phyloP scores from a whole-genome alignment of 1,140 invertebrate genomes.

The Propsilocerus akamusi region DNA sequence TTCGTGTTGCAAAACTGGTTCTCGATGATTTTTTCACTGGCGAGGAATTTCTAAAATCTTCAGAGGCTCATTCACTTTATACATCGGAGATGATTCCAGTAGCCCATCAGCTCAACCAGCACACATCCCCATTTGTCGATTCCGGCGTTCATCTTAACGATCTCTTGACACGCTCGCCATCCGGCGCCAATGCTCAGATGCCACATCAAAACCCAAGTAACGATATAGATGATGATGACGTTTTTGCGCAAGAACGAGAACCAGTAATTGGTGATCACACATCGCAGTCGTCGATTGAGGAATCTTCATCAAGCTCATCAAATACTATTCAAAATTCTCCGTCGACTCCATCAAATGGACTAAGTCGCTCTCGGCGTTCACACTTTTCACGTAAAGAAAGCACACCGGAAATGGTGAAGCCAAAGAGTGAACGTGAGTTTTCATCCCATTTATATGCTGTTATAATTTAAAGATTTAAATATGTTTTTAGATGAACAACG shows the following conservation, averaged over 20 bases:
- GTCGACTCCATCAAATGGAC: slow-evolving; percentile 14
- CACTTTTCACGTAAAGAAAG: slow-evolving; percentile 24
- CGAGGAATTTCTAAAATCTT: slow-evolving; percentile 21
- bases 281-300: neutral
- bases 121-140: slow-evolving; percentile 16
- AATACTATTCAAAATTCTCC: neutral
- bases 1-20: slow-evolving; percentile 66
- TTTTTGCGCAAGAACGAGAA: slow-evolving; percentile 11
- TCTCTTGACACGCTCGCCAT: slow-evolving; percentile 9
- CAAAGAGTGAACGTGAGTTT: neutral
- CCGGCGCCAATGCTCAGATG: neutral
- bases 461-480: neutral
- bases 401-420: slow-evolving; percentile 13
- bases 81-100: slow-evolving; percentile 9
- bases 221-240: slow-evolving; percentile 19
- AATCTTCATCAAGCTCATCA: neutral
- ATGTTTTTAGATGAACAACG: slow-evolving; percentile 21
- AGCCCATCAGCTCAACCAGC: slow-evolving; percentile 9
- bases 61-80: slow-evolving; percentile 22
- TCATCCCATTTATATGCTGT: neutral
- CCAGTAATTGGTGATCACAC: neutral
- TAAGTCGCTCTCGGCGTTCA: slow-evolving; percentile 21
- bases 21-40: slow-evolving; percentile 61
- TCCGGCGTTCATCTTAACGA: slow-evolving; percentile 21
- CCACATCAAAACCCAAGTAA: slow-evolving; percentile 12